Conservation (phyloP, 1,140 invertebrate species). For the Diploscapter pachys region DNA sequence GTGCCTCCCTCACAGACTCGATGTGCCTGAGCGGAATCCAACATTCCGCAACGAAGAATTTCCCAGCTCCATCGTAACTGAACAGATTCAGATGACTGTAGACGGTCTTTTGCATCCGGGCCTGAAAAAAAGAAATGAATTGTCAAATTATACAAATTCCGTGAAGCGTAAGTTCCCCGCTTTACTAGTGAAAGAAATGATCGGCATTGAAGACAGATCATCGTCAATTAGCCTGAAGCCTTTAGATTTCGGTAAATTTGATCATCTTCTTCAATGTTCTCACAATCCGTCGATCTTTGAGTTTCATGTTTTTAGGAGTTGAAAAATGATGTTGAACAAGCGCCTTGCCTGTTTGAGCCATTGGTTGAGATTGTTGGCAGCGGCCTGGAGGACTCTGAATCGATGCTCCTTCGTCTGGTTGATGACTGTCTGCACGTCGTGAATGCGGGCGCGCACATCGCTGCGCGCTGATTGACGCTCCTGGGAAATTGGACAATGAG, state of each 20-base stretch:
- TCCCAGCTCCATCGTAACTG: constrained; percentile 69
- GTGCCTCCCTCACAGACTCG: constrained; percentile 68
- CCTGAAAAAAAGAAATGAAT: constrained; percentile 25
- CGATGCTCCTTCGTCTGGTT: constrained; percentile 56
- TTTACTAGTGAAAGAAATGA: no score
- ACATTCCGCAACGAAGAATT: constrained; percentile 95
- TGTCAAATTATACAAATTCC: no score
- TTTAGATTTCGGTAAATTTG: no score
- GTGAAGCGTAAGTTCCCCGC: no score
- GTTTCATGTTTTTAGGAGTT: no score
- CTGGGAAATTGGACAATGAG: background rate
- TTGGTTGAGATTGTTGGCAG: constrained; percentile 48
- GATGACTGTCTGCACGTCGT: constrained; percentile 65
- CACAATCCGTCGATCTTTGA: constrained; percentile 5
- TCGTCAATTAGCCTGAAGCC: no score
- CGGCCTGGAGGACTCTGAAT: constrained; percentile 55
- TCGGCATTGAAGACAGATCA: no score
- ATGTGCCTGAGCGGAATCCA: constrained; percentile 91
- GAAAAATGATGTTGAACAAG: background rate
- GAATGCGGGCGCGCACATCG: constrained; percentile 51
- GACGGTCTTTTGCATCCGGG: constrained; percentile 64
- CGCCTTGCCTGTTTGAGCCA: constrained; percentile 55
- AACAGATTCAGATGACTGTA: constrained; percentile 74
- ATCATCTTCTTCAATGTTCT: background rate
- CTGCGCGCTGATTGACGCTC: constrained; percentile 31